Evolutionary conservation across 1,140 invertebrate species (phyloP).

Genomic region (Panagrolaimus sp.): DNA sequence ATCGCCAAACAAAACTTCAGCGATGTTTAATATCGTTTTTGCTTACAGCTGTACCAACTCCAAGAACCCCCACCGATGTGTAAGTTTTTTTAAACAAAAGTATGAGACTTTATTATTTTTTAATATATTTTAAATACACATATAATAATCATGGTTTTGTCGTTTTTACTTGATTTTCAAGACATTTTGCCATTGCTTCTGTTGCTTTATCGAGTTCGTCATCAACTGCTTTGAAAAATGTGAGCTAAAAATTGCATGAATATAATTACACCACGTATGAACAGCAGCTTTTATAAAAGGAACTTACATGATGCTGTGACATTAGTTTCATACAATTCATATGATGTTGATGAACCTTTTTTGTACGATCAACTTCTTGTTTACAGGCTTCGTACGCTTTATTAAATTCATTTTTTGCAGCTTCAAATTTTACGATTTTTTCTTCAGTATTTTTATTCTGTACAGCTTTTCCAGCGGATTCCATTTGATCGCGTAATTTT

Average conservation of each 20-base stretch:
- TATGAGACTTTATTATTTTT: too few relatives aligned
- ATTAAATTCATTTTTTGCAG: slow-evolving; percentile 13
- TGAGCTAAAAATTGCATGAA: slow-evolving; percentile 20
- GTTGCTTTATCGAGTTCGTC: slow-evolving; percentile 25
- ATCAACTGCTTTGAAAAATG: slow-evolving; percentile 12
- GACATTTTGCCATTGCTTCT: slow-evolving; percentile 7
- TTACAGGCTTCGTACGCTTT: slow-evolving; percentile 8
- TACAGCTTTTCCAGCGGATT: neutral
- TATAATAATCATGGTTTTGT: too few relatives aligned
- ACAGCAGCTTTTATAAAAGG: neutral
- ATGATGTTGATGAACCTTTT: slow-evolving; percentile 21
- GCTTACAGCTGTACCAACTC: slow-evolving; percentile 70
- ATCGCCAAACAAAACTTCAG: slow-evolving; percentile 77
- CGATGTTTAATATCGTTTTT: slow-evolving; percentile 79
- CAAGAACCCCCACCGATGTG: slow-evolving; percentile 57
- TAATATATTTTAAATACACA: too few relatives aligned
- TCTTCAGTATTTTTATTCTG: neutral
- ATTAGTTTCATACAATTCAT: slow-evolving; percentile 19
- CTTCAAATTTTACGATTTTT: neutral
- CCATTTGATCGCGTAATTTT: slow-evolving; percentile 16
- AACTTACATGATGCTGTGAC: slow-evolving; percentile 13
- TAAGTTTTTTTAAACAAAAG: slow-evolving; percentile 29
- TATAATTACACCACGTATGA: neutral
- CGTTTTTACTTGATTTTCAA: too few relatives aligned
- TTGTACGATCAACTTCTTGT: slow-evolving; percentile 16